Conservation (phyloP, 1,140 invertebrate genomes). For the Nasonia vitripennis region DNA sequence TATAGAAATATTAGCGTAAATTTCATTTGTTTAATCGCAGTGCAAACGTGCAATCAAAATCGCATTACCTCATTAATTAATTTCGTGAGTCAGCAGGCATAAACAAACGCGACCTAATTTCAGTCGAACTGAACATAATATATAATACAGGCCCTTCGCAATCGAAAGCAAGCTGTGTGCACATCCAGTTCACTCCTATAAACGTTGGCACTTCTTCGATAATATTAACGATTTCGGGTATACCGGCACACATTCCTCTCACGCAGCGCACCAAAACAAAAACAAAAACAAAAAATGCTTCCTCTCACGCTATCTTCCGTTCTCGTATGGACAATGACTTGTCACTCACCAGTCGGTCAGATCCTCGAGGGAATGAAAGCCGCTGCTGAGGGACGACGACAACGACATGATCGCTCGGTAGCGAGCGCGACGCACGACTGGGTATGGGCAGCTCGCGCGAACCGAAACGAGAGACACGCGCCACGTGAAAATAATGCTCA, state of each 20-base stretch:
- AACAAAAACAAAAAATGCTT: no score
- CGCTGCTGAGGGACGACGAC: slow-evolving; percentile 58
- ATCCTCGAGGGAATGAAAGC: slow-evolving; percentile 59
- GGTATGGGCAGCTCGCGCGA: neutral
- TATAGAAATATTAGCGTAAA: no score
- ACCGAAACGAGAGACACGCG: neutral
- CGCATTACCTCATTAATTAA: neutral
- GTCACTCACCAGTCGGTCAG: slow-evolving; percentile 58
- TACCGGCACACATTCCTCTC: no score
- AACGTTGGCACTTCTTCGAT: no score
- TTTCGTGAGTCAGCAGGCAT: neutral
- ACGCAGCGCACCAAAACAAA: no score
- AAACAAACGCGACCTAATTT: neutral
- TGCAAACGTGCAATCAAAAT: no score
- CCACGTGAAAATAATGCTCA: slow-evolving; percentile 40
- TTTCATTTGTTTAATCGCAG: no score
- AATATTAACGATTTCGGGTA: no score
- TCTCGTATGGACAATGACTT: neutral
- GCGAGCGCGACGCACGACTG: slow-evolving; percentile 32
- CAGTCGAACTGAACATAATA: neutral
- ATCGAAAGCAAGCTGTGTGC: no score
- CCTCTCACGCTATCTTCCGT: no score
- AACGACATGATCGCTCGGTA: slow-evolving; percentile 56
- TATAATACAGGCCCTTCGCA: no score
- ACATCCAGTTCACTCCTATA: no score